A percentile compares a stretch with the other conserved stretches of the same genome.
These are phyloP conservation scores for Ceratoteleas bidentatus DNA, from an alignment of 1,140 invertebrate genomes.

Conservation along the genomic window DNA sequence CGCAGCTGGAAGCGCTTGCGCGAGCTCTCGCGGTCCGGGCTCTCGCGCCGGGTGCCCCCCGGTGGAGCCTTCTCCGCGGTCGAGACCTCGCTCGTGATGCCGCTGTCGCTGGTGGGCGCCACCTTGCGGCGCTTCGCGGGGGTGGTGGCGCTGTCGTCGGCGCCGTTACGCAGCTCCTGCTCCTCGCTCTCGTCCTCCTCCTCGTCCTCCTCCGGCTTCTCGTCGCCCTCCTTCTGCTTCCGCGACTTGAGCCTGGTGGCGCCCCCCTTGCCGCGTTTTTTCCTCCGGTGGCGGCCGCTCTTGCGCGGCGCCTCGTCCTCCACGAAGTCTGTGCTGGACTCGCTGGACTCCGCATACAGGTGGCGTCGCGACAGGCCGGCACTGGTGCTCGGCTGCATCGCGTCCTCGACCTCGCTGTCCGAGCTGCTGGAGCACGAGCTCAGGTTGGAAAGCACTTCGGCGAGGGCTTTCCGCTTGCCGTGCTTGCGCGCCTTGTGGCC, in stretches of 20 bases:
- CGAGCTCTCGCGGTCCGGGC: slow-evolving; percentile 71
- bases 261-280: slow-evolving; percentile 23
- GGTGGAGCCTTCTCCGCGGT: slow-evolving; percentile 68
- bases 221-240: neutral
- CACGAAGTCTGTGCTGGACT: slow-evolving; percentile 63
- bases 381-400: slow-evolving; percentile 79
- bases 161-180: slow-evolving; percentile 1
- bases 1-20: slow-evolving; percentile 68
- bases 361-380: slow-evolving; percentile 74
- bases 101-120: slow-evolving; percentile 72
- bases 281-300: slow-evolving; percentile 31
- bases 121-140: slow-evolving; percentile 37
- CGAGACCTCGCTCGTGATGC: slow-evolving; percentile 74
- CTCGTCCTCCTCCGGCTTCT: neutral
- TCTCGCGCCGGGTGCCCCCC: slow-evolving; percentile 53
- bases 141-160: neutral
- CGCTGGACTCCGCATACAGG: slow-evolving; percentile 66
- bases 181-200: neutral
- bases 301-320: slow-evolving; percentile 25
- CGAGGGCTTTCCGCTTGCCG: slow-evolving; percentile 32
- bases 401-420: slow-evolving; percentile 62
- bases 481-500: slow-evolving; percentile 50
- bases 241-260: neutral
- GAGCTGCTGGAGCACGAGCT: slow-evolving; percentile 36
- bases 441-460: slow-evolving; percentile 63